Percentiles rank a stretch among this genome's conserved stretches.
phyloP scores from a whole-genome alignment of 2,888 invertebrate species.

The Helobdella robusta region DNA sequence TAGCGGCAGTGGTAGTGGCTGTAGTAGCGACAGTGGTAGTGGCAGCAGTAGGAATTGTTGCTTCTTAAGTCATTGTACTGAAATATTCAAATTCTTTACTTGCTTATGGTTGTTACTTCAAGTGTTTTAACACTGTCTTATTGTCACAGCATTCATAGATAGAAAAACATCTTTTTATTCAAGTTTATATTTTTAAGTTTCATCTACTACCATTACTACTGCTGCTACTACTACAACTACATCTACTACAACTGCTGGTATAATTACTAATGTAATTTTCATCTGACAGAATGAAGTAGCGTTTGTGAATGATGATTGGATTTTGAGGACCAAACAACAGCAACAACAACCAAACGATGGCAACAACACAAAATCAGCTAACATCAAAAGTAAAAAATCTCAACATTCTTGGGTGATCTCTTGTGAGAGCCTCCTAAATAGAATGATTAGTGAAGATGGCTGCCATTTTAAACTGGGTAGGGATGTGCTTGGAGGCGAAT shows the following conservation, averaged over 20 bases:
- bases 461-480: conserved; percentile 75
- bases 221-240: no score
- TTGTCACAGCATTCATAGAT: background rate
- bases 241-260: no score
- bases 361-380: no score
- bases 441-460: conserved; percentile 72
- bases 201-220: no score
- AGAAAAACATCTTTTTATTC: background rate
- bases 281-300: no score
- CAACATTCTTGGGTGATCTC: conserved; percentile 86
- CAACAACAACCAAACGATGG: no score
- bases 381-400: no score
- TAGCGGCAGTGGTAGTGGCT: background rate
- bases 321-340: no score
- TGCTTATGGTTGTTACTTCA: background rate
- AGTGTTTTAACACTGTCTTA: background rate
- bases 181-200: no score
- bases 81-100: background rate
- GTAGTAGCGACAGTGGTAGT: no score
- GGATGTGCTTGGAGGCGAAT: conserved; percentile 59
- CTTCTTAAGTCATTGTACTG: background rate
- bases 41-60: background rate
- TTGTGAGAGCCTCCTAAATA: conserved; percentile 78
- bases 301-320: no score
- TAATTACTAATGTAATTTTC: no score